Evolutionary conservation across 35 echinoderm and acorn worm genomes (phyloP), one percentile per base, ranked within the genome.

Genomic region (Patiria miniata): DNA sequence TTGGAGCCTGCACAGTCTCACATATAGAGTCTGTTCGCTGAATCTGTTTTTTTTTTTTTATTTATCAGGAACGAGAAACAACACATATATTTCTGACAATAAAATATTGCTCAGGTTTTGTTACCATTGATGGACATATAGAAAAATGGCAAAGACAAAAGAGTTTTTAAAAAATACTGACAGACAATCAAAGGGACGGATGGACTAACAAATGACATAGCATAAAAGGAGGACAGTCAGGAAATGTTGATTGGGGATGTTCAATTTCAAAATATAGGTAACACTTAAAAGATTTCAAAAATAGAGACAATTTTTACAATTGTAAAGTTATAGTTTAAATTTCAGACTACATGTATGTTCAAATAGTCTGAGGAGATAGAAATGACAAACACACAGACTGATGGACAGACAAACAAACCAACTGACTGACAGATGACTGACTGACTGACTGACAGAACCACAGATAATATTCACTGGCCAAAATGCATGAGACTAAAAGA

Each of bases 361-460:
- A 12, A 47, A 47, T 12, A 47, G 42, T 6, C 42, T 6, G 42
- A 4, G 42, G 12, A 47, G 4, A 12, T 47, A 12, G 42, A 34
- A 30, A 36, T 73, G 65, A 73, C 29, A 73, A 23, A 73, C 65
- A 28, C 65, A 73, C 65, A 73, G 65, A 73, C 65, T 32, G 14
- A 73, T 34, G 14, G 61, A 69, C 61, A 69, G 0, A 34, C 65
- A 73, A 23, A 47, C 42, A 4, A 47, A 47, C 4, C 12, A 47
- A 73, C 65, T 32, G 14, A 73, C 65, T 26, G 61, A 69, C 61
- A 69, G 26, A 0, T n/a, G 65, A 73, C 26, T 23, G 3, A 73
- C 26, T 32, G 65, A 69, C 23, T 21, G 19, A 23, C 61, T 30
- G 23, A 68, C 1, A 69, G 23, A 73, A 18, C 2, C 0, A 73